Conservation (phyloP, 2,797 vertebrate species). For the Manis javanica region DNA sequence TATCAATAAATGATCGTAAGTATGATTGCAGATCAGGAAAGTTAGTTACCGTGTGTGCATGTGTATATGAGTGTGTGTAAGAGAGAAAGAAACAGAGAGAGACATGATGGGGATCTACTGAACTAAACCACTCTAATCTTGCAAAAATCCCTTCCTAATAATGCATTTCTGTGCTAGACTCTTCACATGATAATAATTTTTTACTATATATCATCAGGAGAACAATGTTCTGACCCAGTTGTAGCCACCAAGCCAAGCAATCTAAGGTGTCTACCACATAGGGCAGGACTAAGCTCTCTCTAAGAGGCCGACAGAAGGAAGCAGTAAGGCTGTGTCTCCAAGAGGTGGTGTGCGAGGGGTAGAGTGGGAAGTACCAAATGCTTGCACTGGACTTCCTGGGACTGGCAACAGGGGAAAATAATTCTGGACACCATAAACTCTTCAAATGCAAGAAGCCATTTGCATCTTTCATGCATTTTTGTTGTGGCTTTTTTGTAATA, state of each 20-base stretch:
- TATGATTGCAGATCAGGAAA: background rate
- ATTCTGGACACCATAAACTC: background rate
- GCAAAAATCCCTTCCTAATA: background rate
- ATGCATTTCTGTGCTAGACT: background rate
- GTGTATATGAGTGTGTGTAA: background rate
- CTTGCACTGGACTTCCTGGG: accelerated
- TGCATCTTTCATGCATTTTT: background rate
- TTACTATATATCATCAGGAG: background rate
- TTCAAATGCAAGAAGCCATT: background rate
- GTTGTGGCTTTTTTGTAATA: background rate
- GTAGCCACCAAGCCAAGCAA: background rate
- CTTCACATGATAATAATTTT: background rate
- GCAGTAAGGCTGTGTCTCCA: accelerated
- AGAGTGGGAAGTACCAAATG: accelerated
- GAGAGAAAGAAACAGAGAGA: background rate
- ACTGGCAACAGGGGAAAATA: accelerated
- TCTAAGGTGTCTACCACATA: background rate
- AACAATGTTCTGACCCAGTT: no score
- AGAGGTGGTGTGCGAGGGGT: accelerated
- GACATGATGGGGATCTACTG: background rate
- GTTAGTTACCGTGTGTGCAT: background rate
- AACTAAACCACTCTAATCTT: background rate
- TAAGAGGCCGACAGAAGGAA: background rate
- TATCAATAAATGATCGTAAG: background rate
- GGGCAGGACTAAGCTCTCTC: background rate